Conservation (phyloP, 2,113 vertebrate species). For the Chloroceryle aenea region DNA sequence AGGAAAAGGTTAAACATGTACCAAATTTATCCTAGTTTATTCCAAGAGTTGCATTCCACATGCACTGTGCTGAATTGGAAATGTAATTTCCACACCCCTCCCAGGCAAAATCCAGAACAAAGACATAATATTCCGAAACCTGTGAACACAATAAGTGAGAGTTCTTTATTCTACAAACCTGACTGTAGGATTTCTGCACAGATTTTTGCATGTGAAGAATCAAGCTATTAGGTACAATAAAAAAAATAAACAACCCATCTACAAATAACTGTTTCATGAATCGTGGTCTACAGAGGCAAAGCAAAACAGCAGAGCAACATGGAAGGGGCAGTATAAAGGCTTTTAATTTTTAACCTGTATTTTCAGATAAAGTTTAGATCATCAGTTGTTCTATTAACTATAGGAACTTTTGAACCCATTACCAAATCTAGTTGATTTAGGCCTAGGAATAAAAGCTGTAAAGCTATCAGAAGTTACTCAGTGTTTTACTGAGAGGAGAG, state of each 20-base stretch:
- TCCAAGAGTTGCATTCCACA: slow-evolving; percentile 46
- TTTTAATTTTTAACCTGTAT: slow-evolving; percentile 26
- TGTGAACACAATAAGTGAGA: background rate
- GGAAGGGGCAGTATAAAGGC: background rate
- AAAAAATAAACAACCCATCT: background rate
- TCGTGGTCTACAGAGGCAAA: background rate
- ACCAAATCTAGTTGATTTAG: background rate
- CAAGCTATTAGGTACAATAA: background rate
- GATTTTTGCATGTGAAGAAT: background rate
- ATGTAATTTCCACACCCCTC: background rate
- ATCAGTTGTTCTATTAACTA: background rate
- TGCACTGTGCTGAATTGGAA: background rate
- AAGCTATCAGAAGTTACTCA: background rate
- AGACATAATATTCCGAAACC: slow-evolving; percentile 3
- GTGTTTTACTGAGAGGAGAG: background rate
- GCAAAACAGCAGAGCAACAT: background rate
- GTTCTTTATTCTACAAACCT: background rate
- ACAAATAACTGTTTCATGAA: background rate
- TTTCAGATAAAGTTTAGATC: slow-evolving; percentile 4
- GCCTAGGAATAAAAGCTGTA: background rate
- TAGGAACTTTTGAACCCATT: background rate
- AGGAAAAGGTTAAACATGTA: slow-evolving; percentile 31
- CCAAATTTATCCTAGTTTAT: slow-evolving; percentile 28
- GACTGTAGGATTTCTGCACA: background rate
- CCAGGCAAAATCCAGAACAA: slow-evolving; percentile 15